Base-by-base conservation (phyloP, 2,797 vertebrate genomes). In the Furcifer pardalis region DNA sequence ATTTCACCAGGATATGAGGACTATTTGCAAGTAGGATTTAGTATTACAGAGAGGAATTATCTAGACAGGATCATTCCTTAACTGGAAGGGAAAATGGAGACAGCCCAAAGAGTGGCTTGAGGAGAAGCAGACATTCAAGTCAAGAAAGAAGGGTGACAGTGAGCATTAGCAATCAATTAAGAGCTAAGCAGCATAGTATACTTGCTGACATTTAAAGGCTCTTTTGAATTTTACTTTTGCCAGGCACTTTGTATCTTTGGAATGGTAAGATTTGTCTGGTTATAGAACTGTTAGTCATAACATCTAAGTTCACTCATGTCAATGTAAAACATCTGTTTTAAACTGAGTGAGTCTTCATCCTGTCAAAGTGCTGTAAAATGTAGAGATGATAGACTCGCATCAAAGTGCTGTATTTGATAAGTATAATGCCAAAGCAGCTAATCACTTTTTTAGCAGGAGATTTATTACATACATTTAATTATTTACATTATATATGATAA, bases 211-310 rank as follows among this genome's bases (percentile, higher is more conserved):
- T 60, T 80, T 46, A 83, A 84, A 62, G 56, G 66, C 68, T 90
- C 66, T 87, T 84, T 87, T 63, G 56, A 90, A 84, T 82, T 88
- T 87, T 63, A 89, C 82, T 91, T 87, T 73, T 89, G 83, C 89
- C 84, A 71, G 77, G 75, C 65, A 81, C 77, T 75, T 90, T 84
- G 30, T 65, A 72, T 90, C 84, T 90, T 86, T 89, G 81, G 21
- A 73, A 77, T 85, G 90, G 90, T 91, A 90, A 91, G 89, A 91
- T 91, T 93, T 93, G 94, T 94, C 94, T 95, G 95, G 94, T 90
- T 93, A 80, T 88, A 90, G 93, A 91, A 93, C 93, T 95, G 91
- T 95, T 96, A 95, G 95, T 95, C 95, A 91, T 93, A 92, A 92
- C 89, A 92, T 89, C 89, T 88, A 86, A 94, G 93, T 95, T 90